Conservation (phyloP, 2,888 invertebrate species). For the Spodoptera exigua region DNA sequence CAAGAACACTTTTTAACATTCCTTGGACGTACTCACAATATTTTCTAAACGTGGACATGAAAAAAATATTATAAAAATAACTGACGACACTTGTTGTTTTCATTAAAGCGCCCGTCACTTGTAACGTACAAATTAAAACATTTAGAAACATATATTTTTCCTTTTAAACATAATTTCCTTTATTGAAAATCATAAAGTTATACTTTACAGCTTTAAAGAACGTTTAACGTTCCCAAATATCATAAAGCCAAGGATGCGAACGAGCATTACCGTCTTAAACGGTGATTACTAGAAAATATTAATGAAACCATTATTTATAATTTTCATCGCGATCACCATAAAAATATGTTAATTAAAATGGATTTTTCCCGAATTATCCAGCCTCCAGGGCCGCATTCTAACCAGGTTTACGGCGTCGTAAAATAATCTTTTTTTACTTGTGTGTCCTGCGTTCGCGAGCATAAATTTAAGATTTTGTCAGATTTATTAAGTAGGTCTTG, state of each 20-base stretch:
- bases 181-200: conserved; percentile 22
- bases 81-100: conserved; percentile 66
- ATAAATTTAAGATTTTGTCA: conserved; percentile 85
- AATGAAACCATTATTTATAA: conserved; percentile 66
- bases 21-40: conserved; percentile 75
- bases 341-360: conserved; percentile 81
- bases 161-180: conserved; percentile 9
- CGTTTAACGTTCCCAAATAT: conserved; percentile 22
- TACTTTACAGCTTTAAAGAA: conserved; percentile 24
- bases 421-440: conserved; percentile 70
- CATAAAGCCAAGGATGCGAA: conserved; percentile 20
- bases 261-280: conserved; percentile 34
- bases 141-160: conserved; percentile 12
- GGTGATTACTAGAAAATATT: conserved; percentile 48
- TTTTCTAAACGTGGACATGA: conserved; percentile 67
- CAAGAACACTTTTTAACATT: conserved; percentile 87
- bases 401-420: conserved; percentile 77
- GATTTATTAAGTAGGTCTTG: conserved; percentile 86
- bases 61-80: conserved; percentile 65
- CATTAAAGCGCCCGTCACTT: conserved; percentile 48
- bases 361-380: conserved; percentile 78
- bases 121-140: conserved; percentile 42
- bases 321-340: conserved; percentile 66
- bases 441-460: conserved; percentile 73
- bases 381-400: conserved; percentile 71